phyloP scores from a whole-genome alignment of 2,113 vertebrate genomes.

The Pitta sordida region DNA sequence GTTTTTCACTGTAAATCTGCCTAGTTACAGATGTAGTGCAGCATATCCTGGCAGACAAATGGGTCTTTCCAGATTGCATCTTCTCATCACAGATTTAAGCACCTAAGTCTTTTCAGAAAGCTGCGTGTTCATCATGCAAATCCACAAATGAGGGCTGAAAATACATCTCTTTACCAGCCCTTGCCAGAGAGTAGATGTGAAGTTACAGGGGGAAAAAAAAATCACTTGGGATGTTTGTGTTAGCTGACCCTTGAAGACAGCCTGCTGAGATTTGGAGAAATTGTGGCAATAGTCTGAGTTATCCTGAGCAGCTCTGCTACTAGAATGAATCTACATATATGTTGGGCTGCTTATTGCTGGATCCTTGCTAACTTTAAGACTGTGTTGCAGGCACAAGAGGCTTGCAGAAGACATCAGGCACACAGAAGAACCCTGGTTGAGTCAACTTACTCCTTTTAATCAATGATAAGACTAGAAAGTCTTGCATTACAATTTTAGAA shows the following conservation, averaged over 20 bases:
- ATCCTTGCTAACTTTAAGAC: neutral
- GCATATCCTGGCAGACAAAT: slow-evolving; percentile 6
- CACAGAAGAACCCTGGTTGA: neutral
- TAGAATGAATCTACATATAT: neutral
- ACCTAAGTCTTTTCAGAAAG: neutral
- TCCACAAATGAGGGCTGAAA: neutral
- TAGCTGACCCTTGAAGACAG: neutral
- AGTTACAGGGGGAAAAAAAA: neutral
- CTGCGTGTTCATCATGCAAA: neutral
- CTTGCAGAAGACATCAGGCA: neutral
- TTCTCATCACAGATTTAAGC: slow-evolving; percentile 18
- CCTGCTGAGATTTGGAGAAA: neutral
- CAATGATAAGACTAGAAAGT: neutral
- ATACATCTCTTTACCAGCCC: neutral
- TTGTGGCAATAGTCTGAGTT: neutral
- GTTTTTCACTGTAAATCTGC: slow-evolving; percentile 24
- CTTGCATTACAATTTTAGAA: neutral
- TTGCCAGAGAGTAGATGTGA: neutral
- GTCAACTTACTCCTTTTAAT: neutral
- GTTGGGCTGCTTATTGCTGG: neutral
- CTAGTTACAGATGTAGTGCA: slow-evolving; percentile 15
- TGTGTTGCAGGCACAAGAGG: neutral
- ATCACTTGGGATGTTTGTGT: neutral
- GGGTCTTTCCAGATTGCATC: slow-evolving; percentile 25
- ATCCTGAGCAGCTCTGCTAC: neutral